Evolutionary conservation across 2,113 vertebrate genomes (phyloP).

Genomic region (Gracilinanus agilis): DNA sequence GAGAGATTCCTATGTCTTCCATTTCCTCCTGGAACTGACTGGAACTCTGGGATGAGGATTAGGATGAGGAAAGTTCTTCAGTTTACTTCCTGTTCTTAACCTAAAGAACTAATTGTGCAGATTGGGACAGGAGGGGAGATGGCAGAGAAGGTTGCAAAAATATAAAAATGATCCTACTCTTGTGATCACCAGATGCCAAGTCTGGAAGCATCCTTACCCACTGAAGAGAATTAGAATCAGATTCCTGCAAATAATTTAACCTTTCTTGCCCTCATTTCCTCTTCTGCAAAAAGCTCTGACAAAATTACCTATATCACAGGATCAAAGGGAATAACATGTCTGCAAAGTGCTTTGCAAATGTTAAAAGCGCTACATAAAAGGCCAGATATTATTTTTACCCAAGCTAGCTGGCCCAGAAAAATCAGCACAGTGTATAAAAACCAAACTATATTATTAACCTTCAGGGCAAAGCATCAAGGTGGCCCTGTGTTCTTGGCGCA

Average conservation of each 20-base stretch:
- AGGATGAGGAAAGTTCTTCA: background rate
- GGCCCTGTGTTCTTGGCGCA: background rate
- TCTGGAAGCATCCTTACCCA: background rate
- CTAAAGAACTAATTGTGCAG: background rate
- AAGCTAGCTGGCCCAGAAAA: background rate
- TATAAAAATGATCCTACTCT: background rate
- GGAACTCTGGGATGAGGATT: background rate
- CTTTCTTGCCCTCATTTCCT: background rate
- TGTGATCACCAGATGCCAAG: background rate
- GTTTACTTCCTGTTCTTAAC: background rate
- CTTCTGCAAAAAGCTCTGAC: background rate
- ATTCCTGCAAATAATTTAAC: background rate
- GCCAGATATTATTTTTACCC: background rate
- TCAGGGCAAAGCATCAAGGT: background rate
- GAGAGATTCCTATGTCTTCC: background rate
- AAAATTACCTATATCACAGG: background rate
- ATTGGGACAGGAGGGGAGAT: background rate
- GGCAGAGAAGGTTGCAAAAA: background rate
- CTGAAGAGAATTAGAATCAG: background rate
- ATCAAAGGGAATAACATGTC: background rate
- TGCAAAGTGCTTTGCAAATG: background rate
- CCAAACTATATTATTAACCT: constrained; percentile 5
- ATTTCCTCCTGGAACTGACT: background rate
- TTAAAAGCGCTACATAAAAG: background rate
- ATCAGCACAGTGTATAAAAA: constrained; percentile 22